phyloP scores from a whole-genome alignment of 2,113 vertebrate species.

The Nematolebias whitei region DNA sequence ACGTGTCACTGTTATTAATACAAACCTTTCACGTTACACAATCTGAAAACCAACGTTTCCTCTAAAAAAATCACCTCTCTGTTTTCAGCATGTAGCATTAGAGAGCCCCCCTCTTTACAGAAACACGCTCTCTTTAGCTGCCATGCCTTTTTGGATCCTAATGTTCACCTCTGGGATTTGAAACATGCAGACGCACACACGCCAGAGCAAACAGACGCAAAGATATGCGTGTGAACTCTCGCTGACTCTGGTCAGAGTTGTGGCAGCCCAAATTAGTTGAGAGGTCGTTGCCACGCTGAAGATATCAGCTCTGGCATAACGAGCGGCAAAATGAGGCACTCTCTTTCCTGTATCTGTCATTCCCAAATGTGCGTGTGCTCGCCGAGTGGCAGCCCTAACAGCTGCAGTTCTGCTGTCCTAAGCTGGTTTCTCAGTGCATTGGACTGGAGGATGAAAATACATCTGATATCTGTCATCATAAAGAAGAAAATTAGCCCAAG shows the following conservation, averaged over 20 bases:
- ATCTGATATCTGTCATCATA: conserved; percentile 15
- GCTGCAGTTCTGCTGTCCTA: conserved; percentile 12
- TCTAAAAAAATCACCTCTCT: background rate
- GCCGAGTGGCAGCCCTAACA: conserved; percentile 15
- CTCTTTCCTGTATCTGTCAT: conserved; percentile 4
- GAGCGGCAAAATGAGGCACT: conserved; percentile 2
- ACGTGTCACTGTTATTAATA: too few species aligned
- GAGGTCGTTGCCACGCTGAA: conserved; percentile 1
- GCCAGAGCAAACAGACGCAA: conserved; percentile 25
- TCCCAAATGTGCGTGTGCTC: background rate
- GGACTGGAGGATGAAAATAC: conserved; percentile 1
- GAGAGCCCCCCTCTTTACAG: background rate
- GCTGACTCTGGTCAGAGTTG: conserved; percentile 37
- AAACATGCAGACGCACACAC: conserved; percentile 48
- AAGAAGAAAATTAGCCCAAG: background rate
- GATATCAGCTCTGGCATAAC: background rate
- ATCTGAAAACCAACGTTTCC: too few species aligned
- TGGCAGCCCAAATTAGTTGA: conserved; percentile 40
- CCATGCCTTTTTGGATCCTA: conserved; percentile 25
- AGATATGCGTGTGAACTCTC: conserved; percentile 27
- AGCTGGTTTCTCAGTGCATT: background rate
- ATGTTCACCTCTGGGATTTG: conserved; percentile 48
- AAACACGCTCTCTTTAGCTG: background rate
- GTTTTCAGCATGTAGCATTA: conserved; percentile 9
- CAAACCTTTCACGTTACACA: too few species aligned